Conservation (phyloP, 2,113 vertebrate genomes). For the Pelusios castaneus region DNA sequence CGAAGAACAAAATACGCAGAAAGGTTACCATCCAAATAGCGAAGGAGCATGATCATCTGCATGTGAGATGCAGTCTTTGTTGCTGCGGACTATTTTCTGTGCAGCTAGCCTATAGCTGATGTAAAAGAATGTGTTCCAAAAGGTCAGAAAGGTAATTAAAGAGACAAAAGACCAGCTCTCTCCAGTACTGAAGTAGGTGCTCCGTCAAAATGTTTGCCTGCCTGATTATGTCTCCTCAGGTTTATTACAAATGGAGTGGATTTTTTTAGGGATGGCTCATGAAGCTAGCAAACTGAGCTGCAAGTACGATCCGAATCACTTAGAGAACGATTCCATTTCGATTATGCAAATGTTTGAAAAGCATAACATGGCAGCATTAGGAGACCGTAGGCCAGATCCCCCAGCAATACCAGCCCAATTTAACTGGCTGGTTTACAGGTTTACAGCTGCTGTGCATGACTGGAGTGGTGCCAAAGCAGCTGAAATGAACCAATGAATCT, state of each 20-base stretch:
- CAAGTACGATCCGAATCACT: conserved; percentile 13
- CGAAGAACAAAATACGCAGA: conserved; percentile 10
- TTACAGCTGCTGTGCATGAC: neutral
- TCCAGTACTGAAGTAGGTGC: conserved; percentile 2
- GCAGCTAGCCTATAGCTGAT: conserved; percentile 38
- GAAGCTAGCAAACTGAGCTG: conserved; percentile 38
- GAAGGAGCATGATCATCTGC: conserved; percentile 1
- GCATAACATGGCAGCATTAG: neutral
- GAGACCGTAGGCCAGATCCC: neutral
- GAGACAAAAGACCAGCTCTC: conserved; percentile 42
- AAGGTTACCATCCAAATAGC: conserved; percentile 61
- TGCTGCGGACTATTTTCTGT: neutral
- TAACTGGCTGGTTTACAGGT: neutral
- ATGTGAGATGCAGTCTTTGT: neutral
- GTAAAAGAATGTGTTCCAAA: conserved; percentile 52
- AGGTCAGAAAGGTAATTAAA: conserved; percentile 67
- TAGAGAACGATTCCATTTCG: neutral
- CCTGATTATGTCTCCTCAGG: conserved; percentile 44
- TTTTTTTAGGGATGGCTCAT: neutral
- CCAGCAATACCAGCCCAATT: neutral
- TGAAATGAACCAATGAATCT: fast-evolving
- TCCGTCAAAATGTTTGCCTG: conserved; percentile 48
- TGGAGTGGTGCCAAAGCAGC: neutral
- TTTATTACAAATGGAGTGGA: conserved; percentile 62
- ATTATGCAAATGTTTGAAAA: neutral